Base-by-base conservation (phyloP, 1,140 invertebrate genomes). In the Bombus terrestris region DNA sequence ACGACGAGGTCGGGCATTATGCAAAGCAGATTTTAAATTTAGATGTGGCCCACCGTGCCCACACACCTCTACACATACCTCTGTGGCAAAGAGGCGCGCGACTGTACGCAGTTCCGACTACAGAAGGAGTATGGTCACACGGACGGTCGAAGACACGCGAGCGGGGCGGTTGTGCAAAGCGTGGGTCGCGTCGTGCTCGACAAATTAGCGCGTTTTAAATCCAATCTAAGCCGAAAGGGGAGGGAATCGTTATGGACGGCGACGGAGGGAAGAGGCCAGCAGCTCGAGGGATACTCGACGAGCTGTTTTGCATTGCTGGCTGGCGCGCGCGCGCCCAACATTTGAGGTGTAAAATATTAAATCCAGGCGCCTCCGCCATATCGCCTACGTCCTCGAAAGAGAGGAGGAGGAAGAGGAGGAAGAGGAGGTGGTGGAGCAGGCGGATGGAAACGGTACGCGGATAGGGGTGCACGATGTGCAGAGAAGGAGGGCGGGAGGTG, bases 291-390 rank as follows among this genome's bases (percentile, higher is more conserved):
- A 87, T 86, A 78, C 79, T 72, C 81, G 85, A 71, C 85, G 75
- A 85, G 87, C 93, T 92, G 91, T 89, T 95, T 95, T 94, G 94
- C 94, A 94, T 94, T 93, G 94, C 93, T 94, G 94, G 90, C 89
- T 81, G 47, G 47, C 47, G 47, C 76, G 77, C 68, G 81, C 78
- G 68, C 75, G 81, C 83, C 89, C 92, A 93, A 92, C 94, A 94
- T 94, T 95, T 94, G 94, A 95, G 94, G 94, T 95, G 94, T 95
- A 95, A 95, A 95, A 95, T 94, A 95, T 95, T 94, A 94, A 95
- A 95, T 93, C 91, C 90, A 91, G 83, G 87, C 92, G 92, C 91
- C 92, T 91, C 87, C 89, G 90, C 86, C 81, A 88, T 87, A 89
- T 91, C 88, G 86, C 82, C 83, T 89, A 89, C 87, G 87, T 91